phyloP scores from a whole-genome alignment of 2,888 invertebrate genomes.

The Cheilosia impressa region DNA sequence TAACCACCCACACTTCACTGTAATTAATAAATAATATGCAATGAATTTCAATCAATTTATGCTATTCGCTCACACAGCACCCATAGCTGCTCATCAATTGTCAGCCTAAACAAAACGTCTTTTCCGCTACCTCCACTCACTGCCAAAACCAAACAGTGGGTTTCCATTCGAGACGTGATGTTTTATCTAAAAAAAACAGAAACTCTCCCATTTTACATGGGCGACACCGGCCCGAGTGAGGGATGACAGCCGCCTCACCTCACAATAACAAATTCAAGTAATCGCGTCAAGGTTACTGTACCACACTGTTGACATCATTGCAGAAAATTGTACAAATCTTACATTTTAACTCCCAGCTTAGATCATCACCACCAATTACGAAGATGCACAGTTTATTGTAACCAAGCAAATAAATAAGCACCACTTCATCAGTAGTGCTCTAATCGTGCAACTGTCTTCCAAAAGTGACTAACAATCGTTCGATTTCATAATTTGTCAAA shows the following conservation, averaged over 20 bases:
- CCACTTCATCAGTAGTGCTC: slow-evolving; percentile 9
- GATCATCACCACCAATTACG: slow-evolving; percentile 21
- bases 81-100: slow-evolving; percentile 21
- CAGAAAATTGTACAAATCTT: slow-evolving; percentile 1
- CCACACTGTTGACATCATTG: slow-evolving; percentile 42
- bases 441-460: slow-evolving; percentile 38
- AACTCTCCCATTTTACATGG: slow-evolving; percentile 17
- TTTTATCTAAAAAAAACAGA: neutral
- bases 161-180: neutral
- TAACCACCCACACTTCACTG: slow-evolving; percentile 24
- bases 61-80: neutral
- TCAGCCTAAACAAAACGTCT: neutral
- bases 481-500: slow-evolving; percentile 31
- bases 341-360: slow-evolving; percentile 31
- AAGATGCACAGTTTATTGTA: slow-evolving; percentile 34
- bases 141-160: slow-evolving; percentile 6
- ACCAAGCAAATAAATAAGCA: slow-evolving; percentile 43
- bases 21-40: slow-evolving; percentile 11
- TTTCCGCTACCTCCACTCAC: slow-evolving; percentile 29
- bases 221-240: slow-evolving; percentile 8
- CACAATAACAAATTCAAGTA: slow-evolving; percentile 11
- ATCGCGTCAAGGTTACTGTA: slow-evolving; percentile 37
- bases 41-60: neutral
- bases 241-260: slow-evolving; percentile 47
- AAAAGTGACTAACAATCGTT: neutral